These are phyloP conservation scores for Poliocrania exsul DNA, from an alignment of 2,797 vertebrate species.

Conservation along the genomic window DNA sequence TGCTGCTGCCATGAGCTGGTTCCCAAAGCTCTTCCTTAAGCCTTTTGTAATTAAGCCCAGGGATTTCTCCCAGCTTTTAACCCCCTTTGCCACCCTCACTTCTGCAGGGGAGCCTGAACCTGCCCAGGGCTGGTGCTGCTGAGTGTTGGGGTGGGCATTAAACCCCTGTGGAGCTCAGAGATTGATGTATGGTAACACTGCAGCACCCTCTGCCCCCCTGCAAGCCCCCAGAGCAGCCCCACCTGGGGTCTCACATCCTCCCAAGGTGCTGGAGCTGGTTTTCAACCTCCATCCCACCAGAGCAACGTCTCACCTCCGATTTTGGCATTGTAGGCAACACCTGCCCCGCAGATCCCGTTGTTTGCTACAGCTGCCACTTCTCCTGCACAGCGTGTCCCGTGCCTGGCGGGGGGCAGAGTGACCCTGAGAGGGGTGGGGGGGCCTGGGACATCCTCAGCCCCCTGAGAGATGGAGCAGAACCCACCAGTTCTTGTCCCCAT, in stretches of 20 bases:
- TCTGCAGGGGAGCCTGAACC: not conserved
- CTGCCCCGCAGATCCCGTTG: slow-evolving; percentile 84
- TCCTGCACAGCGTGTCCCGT: slow-evolving; percentile 90
- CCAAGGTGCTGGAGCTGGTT: accelerated
- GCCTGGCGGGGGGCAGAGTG: slow-evolving; percentile 68
- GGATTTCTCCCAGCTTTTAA: not conserved
- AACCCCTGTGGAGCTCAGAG: accelerated
- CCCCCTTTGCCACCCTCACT: not conserved
- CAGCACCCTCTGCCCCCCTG: not conserved
- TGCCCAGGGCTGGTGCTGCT: not conserved
- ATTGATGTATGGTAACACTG: not conserved
- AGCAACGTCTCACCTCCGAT: slow-evolving; percentile 81
- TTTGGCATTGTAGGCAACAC: slow-evolving; percentile 84
- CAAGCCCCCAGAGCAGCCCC: not conserved
- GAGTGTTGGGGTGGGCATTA: accelerated
- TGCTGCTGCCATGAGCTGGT: accelerated
- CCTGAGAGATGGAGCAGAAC: not conserved
- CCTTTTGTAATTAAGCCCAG: not conserved
- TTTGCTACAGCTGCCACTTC: slow-evolving; percentile 87
- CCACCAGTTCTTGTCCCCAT: slow-evolving; percentile 85
- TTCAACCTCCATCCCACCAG: accelerated
- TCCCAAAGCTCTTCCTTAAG: not conserved
- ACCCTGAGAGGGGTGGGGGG: not conserved
- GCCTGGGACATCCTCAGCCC: accelerated
- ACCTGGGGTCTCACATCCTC: accelerated